Evolutionary conservation across 1,140 invertebrate species (phyloP).

Genomic region (Drosophila subpulchrella): DNA sequence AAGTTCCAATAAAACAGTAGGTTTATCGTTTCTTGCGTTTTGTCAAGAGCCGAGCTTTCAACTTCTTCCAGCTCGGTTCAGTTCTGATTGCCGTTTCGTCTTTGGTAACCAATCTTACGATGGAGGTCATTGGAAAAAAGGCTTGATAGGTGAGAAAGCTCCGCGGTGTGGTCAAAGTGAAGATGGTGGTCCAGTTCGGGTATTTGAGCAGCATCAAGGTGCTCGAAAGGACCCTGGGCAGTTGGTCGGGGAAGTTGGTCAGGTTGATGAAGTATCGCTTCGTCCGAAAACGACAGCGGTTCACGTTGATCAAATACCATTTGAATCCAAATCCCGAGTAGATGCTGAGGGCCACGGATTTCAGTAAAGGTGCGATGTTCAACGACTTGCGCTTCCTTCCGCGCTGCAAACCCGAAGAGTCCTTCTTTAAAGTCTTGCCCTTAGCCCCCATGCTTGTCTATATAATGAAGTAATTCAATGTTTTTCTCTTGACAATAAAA

Average conservation of each 20-base stretch:
- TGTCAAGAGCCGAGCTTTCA: background rate
- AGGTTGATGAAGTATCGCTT: conserved; percentile 6
- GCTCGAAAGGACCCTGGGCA: background rate
- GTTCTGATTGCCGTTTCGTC: background rate
- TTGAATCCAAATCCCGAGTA: background rate
- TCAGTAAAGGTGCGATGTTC: background rate
- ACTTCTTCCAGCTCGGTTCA: background rate
- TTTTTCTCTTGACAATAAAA: background rate
- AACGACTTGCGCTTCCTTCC: background rate
- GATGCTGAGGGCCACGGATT: background rate
- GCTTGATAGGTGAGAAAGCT: background rate
- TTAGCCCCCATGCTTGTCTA: background rate
- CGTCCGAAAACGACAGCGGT: fast-evolving
- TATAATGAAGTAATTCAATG: background rate
- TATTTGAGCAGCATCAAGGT: background rate
- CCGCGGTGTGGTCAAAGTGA: background rate
- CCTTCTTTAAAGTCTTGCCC: background rate
- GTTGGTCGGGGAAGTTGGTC: background rate
- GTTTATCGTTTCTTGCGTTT: background rate
- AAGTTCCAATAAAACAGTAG: too few species aligned
- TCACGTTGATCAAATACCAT: conserved; percentile 6
- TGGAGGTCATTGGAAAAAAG: conserved; percentile 7
- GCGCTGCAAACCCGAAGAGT: background rate
- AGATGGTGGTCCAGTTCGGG: conserved; percentile 9
- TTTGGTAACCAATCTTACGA: background rate